Conservation (phyloP, 2,113 vertebrate genomes). For the Odocoileus hemionus region DNA sequence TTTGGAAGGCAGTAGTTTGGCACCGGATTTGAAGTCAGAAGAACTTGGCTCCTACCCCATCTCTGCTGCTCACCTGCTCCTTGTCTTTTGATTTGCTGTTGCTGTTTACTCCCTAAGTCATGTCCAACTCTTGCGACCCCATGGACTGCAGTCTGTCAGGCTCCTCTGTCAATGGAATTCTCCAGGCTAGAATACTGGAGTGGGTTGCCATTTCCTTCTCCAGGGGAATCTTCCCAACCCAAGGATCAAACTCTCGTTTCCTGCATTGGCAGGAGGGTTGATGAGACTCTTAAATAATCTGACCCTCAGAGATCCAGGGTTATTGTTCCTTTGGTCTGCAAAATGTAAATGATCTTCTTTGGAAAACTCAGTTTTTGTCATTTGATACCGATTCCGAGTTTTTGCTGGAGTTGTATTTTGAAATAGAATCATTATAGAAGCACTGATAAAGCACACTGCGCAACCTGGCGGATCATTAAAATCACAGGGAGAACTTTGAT, state of each 20-base stretch:
- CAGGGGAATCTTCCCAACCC: not conserved
- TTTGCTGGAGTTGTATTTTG: not conserved
- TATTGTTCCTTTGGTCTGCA: not conserved
- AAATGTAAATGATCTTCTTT: not conserved
- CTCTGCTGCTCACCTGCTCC: not conserved
- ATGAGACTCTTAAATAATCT: not conserved
- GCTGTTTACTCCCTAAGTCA: not conserved
- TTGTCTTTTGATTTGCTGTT: not conserved
- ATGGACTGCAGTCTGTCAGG: not conserved
- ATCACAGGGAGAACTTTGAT: not conserved
- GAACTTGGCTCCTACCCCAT: not conserved
- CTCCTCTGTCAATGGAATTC: not conserved
- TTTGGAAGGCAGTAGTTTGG: not conserved
- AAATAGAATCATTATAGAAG: not conserved
- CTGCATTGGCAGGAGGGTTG: not conserved
- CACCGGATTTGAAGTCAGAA: not conserved
- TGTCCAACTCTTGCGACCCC: not conserved
- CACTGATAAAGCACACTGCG: not conserved
- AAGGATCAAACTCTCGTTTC: not conserved
- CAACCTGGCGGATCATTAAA: not conserved
- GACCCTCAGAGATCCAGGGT: not conserved
- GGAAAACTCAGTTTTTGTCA: not conserved
- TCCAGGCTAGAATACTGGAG: not conserved
- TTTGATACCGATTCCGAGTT: not conserved
- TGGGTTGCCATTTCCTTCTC: not conserved